These are phyloP conservation scores for Lochmaea capreae DNA, from an alignment of 2,888 invertebrate genomes.

Conservation along the genomic window DNA sequence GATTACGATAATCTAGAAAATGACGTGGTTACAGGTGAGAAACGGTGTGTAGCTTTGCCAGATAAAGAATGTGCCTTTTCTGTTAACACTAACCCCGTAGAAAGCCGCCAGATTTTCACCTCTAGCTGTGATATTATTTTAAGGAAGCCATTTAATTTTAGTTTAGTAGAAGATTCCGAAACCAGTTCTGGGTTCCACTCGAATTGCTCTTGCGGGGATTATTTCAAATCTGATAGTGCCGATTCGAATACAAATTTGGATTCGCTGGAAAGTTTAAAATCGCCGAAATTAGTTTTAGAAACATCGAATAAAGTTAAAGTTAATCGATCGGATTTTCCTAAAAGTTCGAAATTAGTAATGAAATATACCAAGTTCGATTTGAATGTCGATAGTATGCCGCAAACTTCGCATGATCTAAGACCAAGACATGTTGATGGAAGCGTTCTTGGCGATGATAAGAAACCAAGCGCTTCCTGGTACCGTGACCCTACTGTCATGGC, in stretches of 20 bases:
- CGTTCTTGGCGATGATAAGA: slow-evolving; percentile 50
- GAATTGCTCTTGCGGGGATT: slow-evolving; percentile 42
- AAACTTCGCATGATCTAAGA: slow-evolving; percentile 17
- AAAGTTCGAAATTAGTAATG: slow-evolving; percentile 42
- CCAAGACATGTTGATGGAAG: slow-evolving; percentile 43
- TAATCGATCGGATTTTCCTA: slow-evolving; percentile 39
- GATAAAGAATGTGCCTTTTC: slow-evolving; percentile 52
- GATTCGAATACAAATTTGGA: slow-evolving; percentile 43
- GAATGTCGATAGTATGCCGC: slow-evolving; percentile 10
- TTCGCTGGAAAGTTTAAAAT: slow-evolving; percentile 58
- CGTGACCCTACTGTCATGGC: slow-evolving; percentile 74
- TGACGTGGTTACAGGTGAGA: slow-evolving; percentile 60
- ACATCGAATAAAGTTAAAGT: slow-evolving; percentile 50
- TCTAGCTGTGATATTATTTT: slow-evolving; percentile 56
- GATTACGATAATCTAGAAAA: slow-evolving; percentile 32
- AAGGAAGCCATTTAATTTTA: slow-evolving; percentile 39
- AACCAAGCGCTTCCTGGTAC: slow-evolving; percentile 67
- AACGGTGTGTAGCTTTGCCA: slow-evolving; percentile 56
- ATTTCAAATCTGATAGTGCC: slow-evolving; percentile 28
- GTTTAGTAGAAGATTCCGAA: slow-evolving; percentile 39
- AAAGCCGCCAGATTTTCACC: slow-evolving; percentile 41
- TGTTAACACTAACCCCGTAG: slow-evolving; percentile 45
- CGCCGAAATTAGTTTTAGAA: slow-evolving; percentile 61
- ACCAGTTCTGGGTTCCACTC: slow-evolving; percentile 49
- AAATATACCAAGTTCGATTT: slow-evolving; percentile 18